These are phyloP conservation scores for Etheostoma cragini DNA, from an alignment of 2,113 vertebrate genomes.

Conservation along the genomic window DNA sequence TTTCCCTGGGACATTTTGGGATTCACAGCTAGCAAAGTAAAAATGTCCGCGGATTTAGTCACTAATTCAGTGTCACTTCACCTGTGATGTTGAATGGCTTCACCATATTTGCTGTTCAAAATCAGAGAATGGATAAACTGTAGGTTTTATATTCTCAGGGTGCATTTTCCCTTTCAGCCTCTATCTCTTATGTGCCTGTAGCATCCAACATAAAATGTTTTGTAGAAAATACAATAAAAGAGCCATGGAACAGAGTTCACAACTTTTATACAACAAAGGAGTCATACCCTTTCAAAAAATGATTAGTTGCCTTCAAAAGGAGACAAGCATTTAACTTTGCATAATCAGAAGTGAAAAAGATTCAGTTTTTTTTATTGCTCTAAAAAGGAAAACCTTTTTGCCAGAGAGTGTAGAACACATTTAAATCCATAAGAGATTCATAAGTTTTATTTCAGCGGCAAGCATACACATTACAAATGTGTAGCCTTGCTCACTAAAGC, in stretches of 20 bases:
- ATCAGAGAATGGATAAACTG: not conserved
- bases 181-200: not conserved
- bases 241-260: not conserved
- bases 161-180: not conserved
- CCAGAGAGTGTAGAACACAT: slow-evolving; percentile 11
- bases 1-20: slow-evolving; percentile 32
- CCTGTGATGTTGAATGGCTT: slow-evolving; percentile 23
- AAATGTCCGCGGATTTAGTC: slow-evolving; percentile 2
- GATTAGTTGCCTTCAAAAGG: not conserved
- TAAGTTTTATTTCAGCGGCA: slow-evolving; percentile 23
- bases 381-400: slow-evolving; percentile 4
- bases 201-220: not conserved
- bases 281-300: not conserved
- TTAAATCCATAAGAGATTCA: slow-evolving; percentile 32
- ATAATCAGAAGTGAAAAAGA: slow-evolving; percentile 33
- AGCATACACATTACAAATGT: slow-evolving; percentile 27
- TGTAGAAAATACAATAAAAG: not conserved
- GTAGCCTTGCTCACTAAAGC: slow-evolving; percentile 38
- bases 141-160: not conserved
- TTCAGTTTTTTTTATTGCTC: slow-evolving; percentile 9
- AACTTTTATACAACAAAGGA: not conserved
- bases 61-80: slow-evolving; percentile 14
- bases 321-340: slow-evolving; percentile 1
- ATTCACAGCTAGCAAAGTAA: slow-evolving; percentile 24
- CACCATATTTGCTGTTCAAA: not conserved